Evolutionary conservation across 2,888 invertebrate species (phyloP).

Genomic region (Drosophila leonis): DNA sequence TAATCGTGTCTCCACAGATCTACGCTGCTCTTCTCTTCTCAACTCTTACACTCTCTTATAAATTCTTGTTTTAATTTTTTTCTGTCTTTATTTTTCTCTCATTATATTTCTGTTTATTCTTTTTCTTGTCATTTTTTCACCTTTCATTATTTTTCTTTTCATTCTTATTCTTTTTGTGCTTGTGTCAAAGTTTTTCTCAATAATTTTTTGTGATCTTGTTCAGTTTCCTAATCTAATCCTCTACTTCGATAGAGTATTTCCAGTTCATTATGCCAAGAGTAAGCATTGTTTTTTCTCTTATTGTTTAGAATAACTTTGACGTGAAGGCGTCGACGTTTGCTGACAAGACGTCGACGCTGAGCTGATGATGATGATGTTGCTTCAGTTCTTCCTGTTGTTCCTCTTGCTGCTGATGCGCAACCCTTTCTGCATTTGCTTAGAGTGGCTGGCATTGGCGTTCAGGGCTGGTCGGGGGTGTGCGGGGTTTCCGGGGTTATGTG

Average conservation of each 20-base stretch:
- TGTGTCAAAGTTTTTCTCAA: too few species aligned
- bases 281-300: constrained; percentile 1
- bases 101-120: too few species aligned
- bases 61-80: too few species aligned
- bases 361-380: constrained; percentile 41
- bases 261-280: constrained; percentile 7
- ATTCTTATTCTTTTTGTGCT: too few species aligned
- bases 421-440: constrained; percentile 43
- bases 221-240: too few species aligned
- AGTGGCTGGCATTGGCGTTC: neutral
- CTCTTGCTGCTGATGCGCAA: constrained; percentile 43
- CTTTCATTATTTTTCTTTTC: too few species aligned
- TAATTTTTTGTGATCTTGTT: too few species aligned
- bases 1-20: too few species aligned
- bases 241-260: constrained; percentile 33
- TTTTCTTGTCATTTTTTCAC: too few species aligned
- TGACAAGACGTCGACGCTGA: constrained; percentile 58
- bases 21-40: too few species aligned
- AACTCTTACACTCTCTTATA: too few species aligned
- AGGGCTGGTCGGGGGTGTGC: neutral
- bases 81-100: too few species aligned
- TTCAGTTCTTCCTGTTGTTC: constrained; percentile 6
- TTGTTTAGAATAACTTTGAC: constrained; percentile 57
- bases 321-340: constrained; percentile 44
- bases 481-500: constrained; percentile 8